A percentile compares a stretch with the other conserved stretches of the same genome.
phyloP scores from a whole-genome alignment of 1,140 invertebrate species.

The Apolygus lucorum region DNA sequence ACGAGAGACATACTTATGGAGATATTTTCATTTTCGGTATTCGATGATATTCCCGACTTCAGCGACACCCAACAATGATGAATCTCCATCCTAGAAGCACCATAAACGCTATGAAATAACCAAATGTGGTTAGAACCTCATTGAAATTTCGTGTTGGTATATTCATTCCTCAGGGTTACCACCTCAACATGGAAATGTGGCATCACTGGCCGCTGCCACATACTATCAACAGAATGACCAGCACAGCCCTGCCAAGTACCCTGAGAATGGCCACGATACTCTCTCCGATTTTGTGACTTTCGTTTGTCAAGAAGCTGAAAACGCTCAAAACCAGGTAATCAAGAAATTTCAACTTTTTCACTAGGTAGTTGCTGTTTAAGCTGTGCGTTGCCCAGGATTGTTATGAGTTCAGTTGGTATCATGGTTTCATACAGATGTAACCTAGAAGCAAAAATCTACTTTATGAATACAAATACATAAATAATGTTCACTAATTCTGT shows the following conservation, averaged over 20 bases:
- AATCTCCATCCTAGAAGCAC: no score
- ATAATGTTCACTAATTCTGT: no score
- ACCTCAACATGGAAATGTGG: conserved; percentile 52
- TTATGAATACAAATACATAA: no score
- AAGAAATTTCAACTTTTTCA: neutral
- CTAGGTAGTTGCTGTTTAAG: neutral
- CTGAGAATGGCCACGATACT: conserved; percentile 76
- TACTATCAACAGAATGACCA: conserved; percentile 52
- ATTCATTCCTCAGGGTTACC: conserved; percentile 42
- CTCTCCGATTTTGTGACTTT: conserved; percentile 93
- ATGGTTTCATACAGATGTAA: no score
- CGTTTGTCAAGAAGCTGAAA: conserved; percentile 87
- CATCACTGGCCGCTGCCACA: conserved; percentile 56
- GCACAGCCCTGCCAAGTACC: conserved; percentile 61
- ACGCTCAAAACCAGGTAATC: conserved; percentile 70
- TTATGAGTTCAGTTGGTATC: no score
- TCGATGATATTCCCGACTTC: no score
- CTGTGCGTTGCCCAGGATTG: neutral
- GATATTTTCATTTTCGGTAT: no score
- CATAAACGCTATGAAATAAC: no score
- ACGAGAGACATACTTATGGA: no score
- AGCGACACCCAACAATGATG: no score
- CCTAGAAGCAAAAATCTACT: no score
- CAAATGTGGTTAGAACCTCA: neutral
- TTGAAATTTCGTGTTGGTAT: neutral